These are phyloP conservation scores for Atrina japonica DNA, from an alignment of 2,888 invertebrate species.

Conservation along the genomic window DNA sequence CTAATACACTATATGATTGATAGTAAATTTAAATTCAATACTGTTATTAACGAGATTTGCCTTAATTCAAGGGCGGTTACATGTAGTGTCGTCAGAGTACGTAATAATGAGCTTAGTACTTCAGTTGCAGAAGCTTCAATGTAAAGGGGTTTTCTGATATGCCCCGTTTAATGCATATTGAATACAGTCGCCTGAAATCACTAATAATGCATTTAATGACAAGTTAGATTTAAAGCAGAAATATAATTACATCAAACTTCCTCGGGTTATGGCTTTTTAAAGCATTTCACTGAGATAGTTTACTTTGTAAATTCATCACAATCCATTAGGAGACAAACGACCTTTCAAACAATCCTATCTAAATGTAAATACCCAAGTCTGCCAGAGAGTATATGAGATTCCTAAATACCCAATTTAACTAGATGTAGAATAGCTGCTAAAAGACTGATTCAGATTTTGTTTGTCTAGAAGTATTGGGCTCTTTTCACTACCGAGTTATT, in stretches of 20 bases:
- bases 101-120: too few species aligned
- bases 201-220: too few species aligned
- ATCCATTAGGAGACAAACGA: conserved; percentile 37
- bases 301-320: conserved; percentile 28
- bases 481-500: too few species aligned
- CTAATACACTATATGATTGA: not conserved
- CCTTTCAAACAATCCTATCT: conserved; percentile 41
- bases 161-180: not conserved
- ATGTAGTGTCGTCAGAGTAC: not conserved
- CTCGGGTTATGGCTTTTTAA: too few species aligned
- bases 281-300: conserved; percentile 8
- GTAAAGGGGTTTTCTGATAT: not conserved
- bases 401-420: not conserved
- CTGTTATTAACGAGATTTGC: not conserved
- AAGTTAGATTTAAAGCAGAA: too few species aligned
- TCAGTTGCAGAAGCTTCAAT: too few species aligned
- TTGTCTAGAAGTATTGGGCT: too few species aligned
- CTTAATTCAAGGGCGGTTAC: not conserved
- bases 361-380: conserved; percentile 41
- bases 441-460: too few species aligned
- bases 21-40: conserved; percentile 12
- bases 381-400: not conserved
- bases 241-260: too few species aligned
- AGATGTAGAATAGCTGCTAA: not conserved
- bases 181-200: too few species aligned